Percentiles rank a stretch among this genome's conserved stretches.
phyloP scores from a whole-genome alignment of 2,113 vertebrate genomes.

The Semicossyphus pulcher region DNA sequence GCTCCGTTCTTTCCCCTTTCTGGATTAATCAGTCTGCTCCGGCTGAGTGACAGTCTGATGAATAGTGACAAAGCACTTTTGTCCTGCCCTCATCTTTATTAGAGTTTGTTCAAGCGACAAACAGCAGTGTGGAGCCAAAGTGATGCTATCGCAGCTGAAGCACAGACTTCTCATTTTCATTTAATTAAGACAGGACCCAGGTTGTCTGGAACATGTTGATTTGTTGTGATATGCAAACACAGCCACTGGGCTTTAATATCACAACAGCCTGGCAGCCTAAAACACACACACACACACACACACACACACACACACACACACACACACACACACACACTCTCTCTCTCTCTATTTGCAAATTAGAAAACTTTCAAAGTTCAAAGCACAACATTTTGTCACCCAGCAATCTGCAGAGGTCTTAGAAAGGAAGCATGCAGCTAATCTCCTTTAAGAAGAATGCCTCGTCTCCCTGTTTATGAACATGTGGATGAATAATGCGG shows the following conservation, averaged over 20 bases:
- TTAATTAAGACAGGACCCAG: constrained; percentile 66
- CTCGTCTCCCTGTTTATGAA: constrained; percentile 70
- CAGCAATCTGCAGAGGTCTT: constrained; percentile 49
- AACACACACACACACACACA: background rate
- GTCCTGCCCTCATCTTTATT: constrained; percentile 37
- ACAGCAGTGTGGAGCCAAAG: constrained; percentile 8
- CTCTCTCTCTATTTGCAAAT: constrained; percentile 49
- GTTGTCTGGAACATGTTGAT: constrained; percentile 68
- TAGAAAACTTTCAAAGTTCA: constrained; percentile 63
- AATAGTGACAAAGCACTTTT: constrained; percentile 31
- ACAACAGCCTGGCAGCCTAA: constrained; percentile 14
- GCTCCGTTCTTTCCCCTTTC: background rate
- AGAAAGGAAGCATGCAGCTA: constrained; percentile 49
- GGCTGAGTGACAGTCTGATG: constrained; percentile 35
- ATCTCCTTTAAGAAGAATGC: constrained; percentile 65
- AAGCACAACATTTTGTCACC: constrained; percentile 47
- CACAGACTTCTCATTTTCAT: constrained; percentile 62
- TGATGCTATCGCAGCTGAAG: constrained; percentile 49
- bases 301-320: constrained; percentile 4
- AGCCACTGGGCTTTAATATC: constrained; percentile 33
- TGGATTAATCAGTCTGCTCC: background rate
- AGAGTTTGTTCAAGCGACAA: constrained; percentile 13
- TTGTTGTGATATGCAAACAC: constrained; percentile 65
- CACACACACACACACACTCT: no score
- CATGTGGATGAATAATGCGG: constrained; percentile 72